A percentile compares a stretch with the other conserved stretches of the same genome.
phyloP scores from a whole-genome alignment of 2,888 invertebrate species.

The Zygaena filipendulae region DNA sequence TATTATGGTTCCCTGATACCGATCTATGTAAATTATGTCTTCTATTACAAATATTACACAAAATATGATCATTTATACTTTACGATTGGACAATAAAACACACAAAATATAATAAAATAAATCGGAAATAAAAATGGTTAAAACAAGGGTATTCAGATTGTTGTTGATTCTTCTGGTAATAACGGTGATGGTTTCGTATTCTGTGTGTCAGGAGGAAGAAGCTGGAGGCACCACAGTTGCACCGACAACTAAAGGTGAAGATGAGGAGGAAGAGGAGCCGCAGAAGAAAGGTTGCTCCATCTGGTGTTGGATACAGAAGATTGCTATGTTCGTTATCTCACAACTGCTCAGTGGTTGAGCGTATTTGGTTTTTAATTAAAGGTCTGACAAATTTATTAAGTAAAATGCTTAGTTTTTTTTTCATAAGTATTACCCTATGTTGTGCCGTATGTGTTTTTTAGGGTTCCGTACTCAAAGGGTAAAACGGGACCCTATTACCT shows the following conservation, averaged over 20 bases:
- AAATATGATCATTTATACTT: too few species aligned
- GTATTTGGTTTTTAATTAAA: constrained; percentile 4
- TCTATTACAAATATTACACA: too few species aligned
- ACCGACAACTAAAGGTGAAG: constrained; percentile 31
- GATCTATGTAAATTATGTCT: too few species aligned
- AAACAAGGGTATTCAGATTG: constrained; percentile 23
- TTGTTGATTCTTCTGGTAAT: constrained; percentile 25
- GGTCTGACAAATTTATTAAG: too few species aligned
- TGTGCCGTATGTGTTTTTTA: too few species aligned
- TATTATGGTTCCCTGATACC: too few species aligned
- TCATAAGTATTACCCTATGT: too few species aligned
- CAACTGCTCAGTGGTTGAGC: constrained; percentile 47
- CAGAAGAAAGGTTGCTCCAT: constrained; percentile 51
- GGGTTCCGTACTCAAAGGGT: too few species aligned
- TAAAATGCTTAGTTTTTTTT: too few species aligned
- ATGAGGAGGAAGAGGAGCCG: constrained; percentile 49
- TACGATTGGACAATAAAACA: constrained; percentile 1
- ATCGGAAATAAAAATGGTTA: constrained; percentile 15
- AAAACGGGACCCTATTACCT: too few species aligned
- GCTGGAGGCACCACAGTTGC: constrained; percentile 29
- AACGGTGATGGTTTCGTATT: constrained; percentile 26
- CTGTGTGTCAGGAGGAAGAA: constrained; percentile 38
- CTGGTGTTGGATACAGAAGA: constrained; percentile 66
- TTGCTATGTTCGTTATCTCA: constrained; percentile 58
- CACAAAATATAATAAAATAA: constrained; percentile 1